Base-by-base conservation (phyloP, 2,113 vertebrate genomes). In the Bucco capensis region DNA sequence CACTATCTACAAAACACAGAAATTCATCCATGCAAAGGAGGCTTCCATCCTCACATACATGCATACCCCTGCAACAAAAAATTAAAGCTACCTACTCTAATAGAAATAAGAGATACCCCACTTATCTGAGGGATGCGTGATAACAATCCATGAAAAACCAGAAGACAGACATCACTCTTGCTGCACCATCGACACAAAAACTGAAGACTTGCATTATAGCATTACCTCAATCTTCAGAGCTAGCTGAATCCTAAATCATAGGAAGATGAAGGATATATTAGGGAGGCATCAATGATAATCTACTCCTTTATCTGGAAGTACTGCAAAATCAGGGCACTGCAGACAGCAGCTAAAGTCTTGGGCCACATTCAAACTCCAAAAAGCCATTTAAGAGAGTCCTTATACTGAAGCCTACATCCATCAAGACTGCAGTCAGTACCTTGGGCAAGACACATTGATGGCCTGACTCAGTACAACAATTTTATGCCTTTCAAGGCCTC, bases 361-460 rank as follows among this genome's bases (percentile, higher is more conserved):
- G 25, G 75, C 57, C 47, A 78, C 51, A 47, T 57, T 56, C 50
- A 75, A 78, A 50, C 71, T 66, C 65, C 75, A 83, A 80, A 88
- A 65, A 15, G 11, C 10, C 44, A 33, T 19, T 37, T 47, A 30
- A 54, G 7, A 60, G 14, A 31, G 27, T 56, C 6, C 33, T 65
- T 23, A 38, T 46, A 12, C 35, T 19, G 22, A 81, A 64, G 44
- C 11, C 2, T 3, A 15, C 25, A n/a, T 5, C 35, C 28, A 0
- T 25, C 17, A 6, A 50, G 8, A 50, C 35, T 33, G 49, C 27
- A 40, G 18, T 28, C 61, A 40, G 60, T 5, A 49, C 23, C 38
- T 11, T 17, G 21, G 30, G 60, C 1, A 1, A 67, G 22, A 67
- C 14, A 37, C 8, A 9, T 3, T 1, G 1, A 37, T 0, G 0